These are phyloP conservation scores for Drosophila maculinotata DNA, from an alignment of 2,888 invertebrate species.

Conservation along the genomic window DNA sequence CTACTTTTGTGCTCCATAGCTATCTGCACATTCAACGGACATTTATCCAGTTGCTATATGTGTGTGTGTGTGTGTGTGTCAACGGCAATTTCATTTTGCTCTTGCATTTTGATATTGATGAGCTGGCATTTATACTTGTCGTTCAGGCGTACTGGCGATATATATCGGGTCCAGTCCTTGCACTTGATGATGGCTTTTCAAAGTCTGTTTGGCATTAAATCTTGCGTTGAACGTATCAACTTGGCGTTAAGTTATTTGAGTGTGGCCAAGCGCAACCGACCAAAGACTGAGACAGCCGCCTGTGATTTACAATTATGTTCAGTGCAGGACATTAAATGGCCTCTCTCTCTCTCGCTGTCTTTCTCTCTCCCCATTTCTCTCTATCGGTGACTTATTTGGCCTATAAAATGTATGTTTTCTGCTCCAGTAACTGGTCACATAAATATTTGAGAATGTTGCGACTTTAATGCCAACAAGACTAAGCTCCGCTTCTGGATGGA, in stretches of 20 bases:
- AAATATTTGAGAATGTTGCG: conserved; percentile 58
- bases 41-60: conserved; percentile 46
- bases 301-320: conserved; percentile 71
- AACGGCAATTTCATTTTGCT: conserved; percentile 59
- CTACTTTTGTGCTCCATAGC: conserved; percentile 10
- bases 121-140: conserved; percentile 70
- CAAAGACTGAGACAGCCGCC: conserved; percentile 30
- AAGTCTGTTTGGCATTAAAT: conserved; percentile 69
- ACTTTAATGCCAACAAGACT: conserved; percentile 42
- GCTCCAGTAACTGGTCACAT: conserved; percentile 49
- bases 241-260: conserved; percentile 73
- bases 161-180: conserved; percentile 40
- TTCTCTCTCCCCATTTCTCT: not conserved
- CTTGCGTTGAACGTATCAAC: conserved; percentile 55
- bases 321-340: conserved; percentile 42
- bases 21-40: conserved; percentile 42
- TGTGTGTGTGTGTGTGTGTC: conserved; percentile 34
- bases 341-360: not conserved
- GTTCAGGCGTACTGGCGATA: conserved; percentile 64
- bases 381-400: conserved; percentile 39
- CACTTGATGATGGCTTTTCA: conserved; percentile 73
- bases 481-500: conserved; percentile 13
- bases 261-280: conserved; percentile 49
- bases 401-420: conserved; percentile 46
- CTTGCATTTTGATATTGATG: conserved; percentile 63